These are phyloP conservation scores for Tursiops truncatus DNA, from an alignment of 2,113 vertebrate species.

Conservation along the genomic window DNA sequence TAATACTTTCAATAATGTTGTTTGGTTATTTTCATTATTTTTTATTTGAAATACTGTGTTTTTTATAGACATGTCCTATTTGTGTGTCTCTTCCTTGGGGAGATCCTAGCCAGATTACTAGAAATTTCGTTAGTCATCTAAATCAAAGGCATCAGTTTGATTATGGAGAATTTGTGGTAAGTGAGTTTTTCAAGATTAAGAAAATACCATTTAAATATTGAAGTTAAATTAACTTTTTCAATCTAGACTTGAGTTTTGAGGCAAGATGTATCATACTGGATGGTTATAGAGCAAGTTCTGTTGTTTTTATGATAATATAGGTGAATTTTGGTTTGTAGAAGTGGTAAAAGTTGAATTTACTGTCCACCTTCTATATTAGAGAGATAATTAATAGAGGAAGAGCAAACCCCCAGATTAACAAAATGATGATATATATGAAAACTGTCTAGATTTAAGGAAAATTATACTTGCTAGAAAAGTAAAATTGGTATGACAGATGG, in stretches of 20 bases:
- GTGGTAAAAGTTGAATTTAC: slow-evolving; percentile 18
- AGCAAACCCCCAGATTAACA: not conserved
- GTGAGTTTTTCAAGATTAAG: slow-evolving; percentile 74
- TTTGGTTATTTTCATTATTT: slow-evolving; percentile 43
- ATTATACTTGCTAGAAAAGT: not conserved
- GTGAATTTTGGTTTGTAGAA: slow-evolving; percentile 36
- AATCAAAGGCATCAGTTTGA: slow-evolving; percentile 90
- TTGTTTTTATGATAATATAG: slow-evolving; percentile 31
- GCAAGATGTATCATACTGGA: not conserved
- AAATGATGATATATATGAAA: slow-evolving; percentile 29
- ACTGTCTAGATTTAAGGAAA: slow-evolving; percentile 29
- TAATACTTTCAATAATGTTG: slow-evolving; percentile 22
- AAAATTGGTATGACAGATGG: not conserved
- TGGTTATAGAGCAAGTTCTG: slow-evolving; percentile 18
- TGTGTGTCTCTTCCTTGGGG: slow-evolving; percentile 90
- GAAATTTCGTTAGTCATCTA: slow-evolving; percentile 89
- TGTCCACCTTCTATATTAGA: not conserved
- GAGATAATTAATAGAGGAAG: not conserved
- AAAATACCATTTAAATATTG: slow-evolving; percentile 45
- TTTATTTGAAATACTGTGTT: slow-evolving; percentile 63
- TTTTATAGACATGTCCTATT: slow-evolving; percentile 89
- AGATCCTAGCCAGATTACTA: slow-evolving; percentile 87
- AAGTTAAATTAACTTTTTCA: slow-evolving; percentile 49
- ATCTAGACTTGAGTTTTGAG: slow-evolving; percentile 51
- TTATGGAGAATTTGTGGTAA: slow-evolving; percentile 89